These are phyloP conservation scores for Drosophila guanche DNA, from an alignment of 1,140 invertebrate species.

Conservation along the genomic window DNA sequence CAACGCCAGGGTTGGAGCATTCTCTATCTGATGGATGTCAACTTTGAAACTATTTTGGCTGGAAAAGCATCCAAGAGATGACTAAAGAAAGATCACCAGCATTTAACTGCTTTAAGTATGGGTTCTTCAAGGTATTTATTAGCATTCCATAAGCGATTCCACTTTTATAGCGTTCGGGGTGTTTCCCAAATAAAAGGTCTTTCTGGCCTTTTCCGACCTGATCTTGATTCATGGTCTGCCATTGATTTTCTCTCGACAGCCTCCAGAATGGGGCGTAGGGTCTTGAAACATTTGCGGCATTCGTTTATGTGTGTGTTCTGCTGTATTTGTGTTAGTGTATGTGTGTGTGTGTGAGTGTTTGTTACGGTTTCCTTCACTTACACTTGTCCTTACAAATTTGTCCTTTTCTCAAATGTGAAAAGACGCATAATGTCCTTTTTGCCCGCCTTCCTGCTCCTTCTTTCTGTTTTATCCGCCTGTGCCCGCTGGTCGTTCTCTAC, in stretches of 20 bases:
- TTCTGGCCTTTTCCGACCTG: conserved; percentile 41
- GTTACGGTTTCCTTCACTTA: conserved; percentile 74
- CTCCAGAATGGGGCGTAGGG: conserved; percentile 44
- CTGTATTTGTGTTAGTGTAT: conserved; percentile 29
- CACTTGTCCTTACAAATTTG: conserved; percentile 82
- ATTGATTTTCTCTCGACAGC: conserved; percentile 73
- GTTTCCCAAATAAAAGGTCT: conserved; percentile 8
- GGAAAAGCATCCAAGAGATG: too few relatives aligned
- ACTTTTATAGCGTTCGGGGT: conserved; percentile 1
- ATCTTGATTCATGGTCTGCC: conserved; percentile 56
- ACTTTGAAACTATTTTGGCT: too few relatives aligned
- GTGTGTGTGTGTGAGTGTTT: conserved; percentile 48
- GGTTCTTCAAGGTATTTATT: too few relatives aligned
- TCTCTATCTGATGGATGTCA: too few relatives aligned
- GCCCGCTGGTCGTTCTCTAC: conserved; percentile 1
- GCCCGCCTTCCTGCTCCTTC: conserved; percentile 35
- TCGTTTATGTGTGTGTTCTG: conserved; percentile 14
- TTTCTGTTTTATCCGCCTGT: too few relatives aligned
- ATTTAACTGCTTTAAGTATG: too few relatives aligned
- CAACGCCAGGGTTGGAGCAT: too few relatives aligned
- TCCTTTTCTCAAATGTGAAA: conserved; percentile 82
- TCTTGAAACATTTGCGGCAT: conserved; percentile 37
- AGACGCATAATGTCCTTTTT: conserved; percentile 82
- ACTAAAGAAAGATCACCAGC: too few relatives aligned
- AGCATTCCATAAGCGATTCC: conserved; percentile 8